Base-by-base conservation (phyloP, 2,888 invertebrate genomes). In the Ormyrus pomaceus region DNA sequence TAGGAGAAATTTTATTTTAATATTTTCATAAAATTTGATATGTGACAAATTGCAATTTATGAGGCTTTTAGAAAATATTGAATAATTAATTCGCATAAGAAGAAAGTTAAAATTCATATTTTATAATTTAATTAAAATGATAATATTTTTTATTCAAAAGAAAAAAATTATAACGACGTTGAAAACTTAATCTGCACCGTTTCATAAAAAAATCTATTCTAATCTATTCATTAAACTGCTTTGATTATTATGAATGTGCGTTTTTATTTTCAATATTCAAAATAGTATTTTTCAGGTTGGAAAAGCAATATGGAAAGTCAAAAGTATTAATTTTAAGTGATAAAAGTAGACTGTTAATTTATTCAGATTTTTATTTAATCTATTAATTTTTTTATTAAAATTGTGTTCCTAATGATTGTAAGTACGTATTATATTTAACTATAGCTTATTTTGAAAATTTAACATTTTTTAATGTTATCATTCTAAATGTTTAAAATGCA, bases 191-290 rank as follows among this genome's bases (percentile, higher is more conserved):
- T 70, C 62, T 72, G 61, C 68, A 68, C 65, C 68, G 56, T 73
- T n/a, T 77, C 64, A 73, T 81, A 81, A 55, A 81, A 34, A 80
- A 81, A 77, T 77, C 80, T 81, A 77, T 19, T 10, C 73, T 81
- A 64, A n/a, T 34, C 53, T 56, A 56, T 48, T 62, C 8, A 34
- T 13, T 48, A 56, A 77, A 68, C n/a, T 55, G 68, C 81, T 84
- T 83, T 81, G 82, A 81, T 82, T 82, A 61, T 70, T 82, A 61
- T 70, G 65, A 69, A 48, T 62, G 73, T 69, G 65, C 61, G 71
- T 78, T 65, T 61, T 64, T 71, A 8, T 45, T 70, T 62, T 50
- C 11, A 50, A 64, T 53, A 58, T 69, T 69, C 51, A 64, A 70
- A 10, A 66, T 58, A 45, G 11, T 51, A 11, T 34, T 65, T 48